These are phyloP conservation scores for Eclectus roratus DNA, from an alignment of 2,113 vertebrate genomes.

Conservation along the genomic window DNA sequence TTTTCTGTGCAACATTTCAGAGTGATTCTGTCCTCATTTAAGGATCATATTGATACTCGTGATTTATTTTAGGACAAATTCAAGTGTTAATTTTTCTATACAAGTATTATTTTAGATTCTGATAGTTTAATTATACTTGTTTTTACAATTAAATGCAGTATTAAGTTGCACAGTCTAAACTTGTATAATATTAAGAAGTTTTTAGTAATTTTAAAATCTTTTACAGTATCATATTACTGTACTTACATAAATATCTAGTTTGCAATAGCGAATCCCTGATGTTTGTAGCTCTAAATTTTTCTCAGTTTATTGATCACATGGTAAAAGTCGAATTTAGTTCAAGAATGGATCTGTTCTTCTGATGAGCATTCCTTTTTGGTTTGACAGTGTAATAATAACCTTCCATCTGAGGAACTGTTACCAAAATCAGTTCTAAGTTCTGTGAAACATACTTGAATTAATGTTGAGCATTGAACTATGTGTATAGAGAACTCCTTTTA, in stretches of 20 bases:
- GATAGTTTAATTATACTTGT: not conserved
- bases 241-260: not conserved
- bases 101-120: not conserved
- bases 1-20: not conserved
- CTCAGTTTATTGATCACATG: not conserved
- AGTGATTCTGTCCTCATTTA: not conserved
- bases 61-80: not conserved
- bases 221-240: not conserved
- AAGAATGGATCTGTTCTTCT: not conserved
- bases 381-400: not conserved
- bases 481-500: not conserved
- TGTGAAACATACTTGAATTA: not conserved
- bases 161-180: not conserved
- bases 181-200: not conserved
- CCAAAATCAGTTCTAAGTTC: not conserved
- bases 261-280: not conserved
- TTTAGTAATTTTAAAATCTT: not conserved
- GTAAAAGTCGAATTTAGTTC: not conserved
- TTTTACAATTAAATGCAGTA: not conserved
- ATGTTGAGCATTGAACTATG: not conserved
- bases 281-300: not conserved
- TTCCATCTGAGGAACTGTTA: not conserved
- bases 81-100: not conserved
- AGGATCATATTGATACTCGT: not conserved
- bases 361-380: not conserved